Conservation (phyloP, 1,140 invertebrate genomes). For the Diabrotica virgifera region DNA sequence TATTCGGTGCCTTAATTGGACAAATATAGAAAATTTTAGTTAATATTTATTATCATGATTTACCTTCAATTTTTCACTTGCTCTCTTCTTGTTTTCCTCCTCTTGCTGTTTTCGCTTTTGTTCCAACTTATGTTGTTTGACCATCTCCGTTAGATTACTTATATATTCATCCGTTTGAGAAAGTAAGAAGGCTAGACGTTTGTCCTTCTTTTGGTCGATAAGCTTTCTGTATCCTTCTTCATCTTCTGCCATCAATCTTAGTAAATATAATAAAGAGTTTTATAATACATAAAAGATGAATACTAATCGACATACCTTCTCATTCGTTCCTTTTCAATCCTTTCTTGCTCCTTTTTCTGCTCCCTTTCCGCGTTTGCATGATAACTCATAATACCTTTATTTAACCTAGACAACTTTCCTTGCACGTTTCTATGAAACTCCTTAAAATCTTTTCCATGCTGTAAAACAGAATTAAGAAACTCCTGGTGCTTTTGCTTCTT, state of each 20-base stretch:
- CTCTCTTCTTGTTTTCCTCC: constrained; percentile 77
- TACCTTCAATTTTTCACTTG: constrained; percentile 52
- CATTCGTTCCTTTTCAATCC: constrained; percentile 99
- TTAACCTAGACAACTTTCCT: constrained; percentile 81
- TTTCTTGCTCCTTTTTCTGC: constrained; percentile 98
- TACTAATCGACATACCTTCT: constrained; percentile 52
- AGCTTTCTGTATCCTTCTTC: constrained; percentile 94
- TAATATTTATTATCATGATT: neutral
- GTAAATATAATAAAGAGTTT: neutral
- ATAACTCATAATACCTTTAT: constrained; percentile 93
- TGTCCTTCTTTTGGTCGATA: constrained; percentile 99
- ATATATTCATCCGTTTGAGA: constrained; percentile 99
- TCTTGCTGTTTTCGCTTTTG: constrained; percentile 67
- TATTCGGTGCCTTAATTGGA: too few relatives aligned
- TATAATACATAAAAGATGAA: neutral
- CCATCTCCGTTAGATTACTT: constrained; percentile 92
- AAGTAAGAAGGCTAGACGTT: constrained; percentile 94
- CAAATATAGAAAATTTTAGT: too few relatives aligned
- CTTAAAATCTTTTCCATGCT: constrained; percentile 97
- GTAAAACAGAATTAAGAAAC: constrained; percentile 90
- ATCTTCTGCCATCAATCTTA: constrained; percentile 88
- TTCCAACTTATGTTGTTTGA: constrained; percentile 90
- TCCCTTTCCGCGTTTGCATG: constrained; percentile 98
- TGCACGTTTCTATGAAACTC: constrained; percentile 81
- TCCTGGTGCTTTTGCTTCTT: constrained; percentile 94